Conservation (phyloP, 1,140 invertebrate species). For the Caenorhabditis tropicalis region DNA sequence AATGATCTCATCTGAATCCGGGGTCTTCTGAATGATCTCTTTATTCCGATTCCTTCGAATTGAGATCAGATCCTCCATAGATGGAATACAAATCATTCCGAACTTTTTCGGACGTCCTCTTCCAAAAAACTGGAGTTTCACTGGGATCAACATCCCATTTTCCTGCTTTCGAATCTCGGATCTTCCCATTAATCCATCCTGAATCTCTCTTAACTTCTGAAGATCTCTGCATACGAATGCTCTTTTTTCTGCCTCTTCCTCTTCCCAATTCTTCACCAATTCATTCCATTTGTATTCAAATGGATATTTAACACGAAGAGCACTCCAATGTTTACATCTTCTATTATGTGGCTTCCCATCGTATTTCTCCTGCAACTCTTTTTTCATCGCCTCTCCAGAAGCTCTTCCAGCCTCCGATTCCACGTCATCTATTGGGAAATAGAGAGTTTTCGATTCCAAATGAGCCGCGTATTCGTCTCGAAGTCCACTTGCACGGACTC, state of each 20-base stretch:
- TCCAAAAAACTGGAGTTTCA: slow-evolving; percentile 27
- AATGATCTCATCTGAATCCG: not conserved
- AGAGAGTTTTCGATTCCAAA: slow-evolving; percentile 44
- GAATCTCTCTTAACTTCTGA: not conserved
- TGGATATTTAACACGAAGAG: slow-evolving; percentile 52
- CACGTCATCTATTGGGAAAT: slow-evolving; percentile 50
- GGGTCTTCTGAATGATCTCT: not conserved
- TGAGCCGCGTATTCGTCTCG: slow-evolving; percentile 51
- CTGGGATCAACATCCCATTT: not conserved
- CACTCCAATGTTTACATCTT: slow-evolving; percentile 49
- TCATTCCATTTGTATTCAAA: slow-evolving; percentile 50
- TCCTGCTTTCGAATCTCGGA: not conserved
- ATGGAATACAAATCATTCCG: slow-evolving; percentile 16
- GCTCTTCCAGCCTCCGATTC: slow-evolving; percentile 52
- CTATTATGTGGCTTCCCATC: slow-evolving; percentile 48
- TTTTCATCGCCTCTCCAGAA: not conserved
- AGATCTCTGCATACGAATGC: not conserved
- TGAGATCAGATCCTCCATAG: not conserved
- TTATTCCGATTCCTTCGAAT: not conserved
- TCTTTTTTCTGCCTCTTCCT: not conserved
- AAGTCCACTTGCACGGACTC: slow-evolving; percentile 55
- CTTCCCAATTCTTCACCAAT: slow-evolving; percentile 42
- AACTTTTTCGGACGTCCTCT: slow-evolving; percentile 28
- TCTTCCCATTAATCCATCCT: not conserved
- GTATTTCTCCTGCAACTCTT: slow-evolving; percentile 46